phyloP scores from a whole-genome alignment of 2,797 vertebrate species.

The Moxostoma hubbsi region DNA sequence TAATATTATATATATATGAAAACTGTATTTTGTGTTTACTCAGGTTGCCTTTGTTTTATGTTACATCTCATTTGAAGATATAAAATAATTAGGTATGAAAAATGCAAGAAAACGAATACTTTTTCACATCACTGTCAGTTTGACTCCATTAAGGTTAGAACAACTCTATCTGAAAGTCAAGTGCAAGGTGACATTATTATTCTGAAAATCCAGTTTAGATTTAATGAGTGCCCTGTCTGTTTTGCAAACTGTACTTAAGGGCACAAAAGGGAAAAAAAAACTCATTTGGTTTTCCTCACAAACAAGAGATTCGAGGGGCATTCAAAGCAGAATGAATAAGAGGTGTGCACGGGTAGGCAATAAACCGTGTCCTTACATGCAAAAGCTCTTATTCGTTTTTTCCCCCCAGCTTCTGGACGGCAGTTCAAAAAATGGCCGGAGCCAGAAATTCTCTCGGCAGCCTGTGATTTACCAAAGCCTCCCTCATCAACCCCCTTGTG shows the following conservation, averaged over 20 bases:
- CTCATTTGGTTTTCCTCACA: conserved; percentile 45
- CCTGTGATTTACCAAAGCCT: conserved; percentile 43
- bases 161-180: conserved; percentile 58
- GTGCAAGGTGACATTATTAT: conserved; percentile 56
- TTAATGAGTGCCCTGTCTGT: conserved; percentile 53
- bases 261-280: conserved; percentile 29
- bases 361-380: conserved; percentile 50
- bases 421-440: conserved; percentile 43
- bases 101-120: too few relatives aligned
- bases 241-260: conserved; percentile 32
- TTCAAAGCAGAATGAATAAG: conserved; percentile 49
- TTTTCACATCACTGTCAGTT: conserved; percentile 8
- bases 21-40: too few relatives aligned
- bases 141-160: conserved; percentile 57
- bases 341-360: conserved; percentile 31
- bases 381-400: conserved; percentile 58
- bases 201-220: conserved; percentile 43
- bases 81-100: too few relatives aligned
- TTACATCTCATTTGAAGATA: too few relatives aligned
- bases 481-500: conserved; percentile 45
- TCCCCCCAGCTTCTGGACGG: conserved; percentile 42
- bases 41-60: too few relatives aligned
- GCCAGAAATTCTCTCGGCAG: conserved; percentile 47
- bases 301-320: conserved; percentile 44
- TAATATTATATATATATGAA: too few relatives aligned